These are phyloP conservation scores for Pandion haliaetus DNA, from an alignment of 2,113 vertebrate genomes.

Conservation along the genomic window DNA sequence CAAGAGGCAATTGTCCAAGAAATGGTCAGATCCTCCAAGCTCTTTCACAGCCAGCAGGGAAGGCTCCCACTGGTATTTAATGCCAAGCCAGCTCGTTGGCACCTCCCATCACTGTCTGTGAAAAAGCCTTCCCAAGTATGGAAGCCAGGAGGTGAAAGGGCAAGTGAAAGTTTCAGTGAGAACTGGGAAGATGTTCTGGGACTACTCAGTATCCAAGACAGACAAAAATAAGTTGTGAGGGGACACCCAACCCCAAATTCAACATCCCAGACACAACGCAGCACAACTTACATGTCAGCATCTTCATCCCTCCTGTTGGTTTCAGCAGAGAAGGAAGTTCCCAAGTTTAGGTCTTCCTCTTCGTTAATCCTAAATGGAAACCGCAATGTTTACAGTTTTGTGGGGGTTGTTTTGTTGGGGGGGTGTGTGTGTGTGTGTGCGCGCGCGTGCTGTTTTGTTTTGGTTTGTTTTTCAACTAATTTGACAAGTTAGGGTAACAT, in stretches of 20 bases:
- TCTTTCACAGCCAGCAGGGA: background rate
- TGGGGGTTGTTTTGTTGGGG: rapidly evolving
- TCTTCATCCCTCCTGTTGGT: slow-evolving; percentile 97
- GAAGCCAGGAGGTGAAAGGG: background rate
- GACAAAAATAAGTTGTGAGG: background rate
- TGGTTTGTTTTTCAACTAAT: background rate
- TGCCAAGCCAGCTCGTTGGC: background rate
- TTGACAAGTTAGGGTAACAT: background rate
- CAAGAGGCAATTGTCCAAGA: background rate
- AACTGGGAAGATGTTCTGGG: background rate
- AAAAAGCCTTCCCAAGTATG: background rate
- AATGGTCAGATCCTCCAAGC: background rate
- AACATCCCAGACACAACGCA: background rate
- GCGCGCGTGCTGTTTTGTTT: too few species aligned
- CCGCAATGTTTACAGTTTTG: background rate
- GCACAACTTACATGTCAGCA: slow-evolving; percentile 90
- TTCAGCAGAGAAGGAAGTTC: slow-evolving; percentile 96
- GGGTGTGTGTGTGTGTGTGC: too few species aligned
- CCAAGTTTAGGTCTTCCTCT: slow-evolving; percentile 92
- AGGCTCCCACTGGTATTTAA: background rate
- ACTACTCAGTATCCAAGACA: background rate
- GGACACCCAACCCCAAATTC: background rate
- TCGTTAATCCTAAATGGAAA: slow-evolving; percentile 84
- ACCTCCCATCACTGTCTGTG: background rate
- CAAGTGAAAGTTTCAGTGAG: background rate